These are phyloP conservation scores for Bathynomus jamesi DNA, from an alignment of 1,140 invertebrate genomes.

Conservation along the genomic window DNA sequence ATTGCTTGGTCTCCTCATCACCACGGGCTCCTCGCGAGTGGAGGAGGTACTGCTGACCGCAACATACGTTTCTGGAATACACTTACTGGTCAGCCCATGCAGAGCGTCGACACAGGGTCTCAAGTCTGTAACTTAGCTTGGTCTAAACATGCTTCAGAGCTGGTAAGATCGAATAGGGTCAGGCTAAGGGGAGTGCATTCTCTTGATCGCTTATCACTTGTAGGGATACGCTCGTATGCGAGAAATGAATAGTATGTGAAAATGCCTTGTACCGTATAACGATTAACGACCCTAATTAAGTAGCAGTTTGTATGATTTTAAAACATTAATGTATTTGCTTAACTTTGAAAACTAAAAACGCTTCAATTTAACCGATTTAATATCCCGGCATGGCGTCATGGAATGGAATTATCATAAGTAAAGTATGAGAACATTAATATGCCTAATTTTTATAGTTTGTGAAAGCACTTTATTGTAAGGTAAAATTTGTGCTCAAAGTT, in stretches of 20 bases:
- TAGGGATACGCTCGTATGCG: neutral
- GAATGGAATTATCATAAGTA: too few species aligned
- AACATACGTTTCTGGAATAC: constrained; percentile 99
- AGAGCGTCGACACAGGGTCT: constrained; percentile 97
- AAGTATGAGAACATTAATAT: too few species aligned
- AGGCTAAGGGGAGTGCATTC: neutral
- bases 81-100: constrained; percentile 96
- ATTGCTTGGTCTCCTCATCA: constrained; percentile 99
- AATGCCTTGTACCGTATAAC: too few species aligned
- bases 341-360: too few species aligned
- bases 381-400: too few species aligned
- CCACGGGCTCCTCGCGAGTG: constrained; percentile 92
- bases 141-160: constrained; percentile 96
- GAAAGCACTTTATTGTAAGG: too few species aligned
- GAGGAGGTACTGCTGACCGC: constrained; percentile 96
- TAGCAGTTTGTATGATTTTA: too few species aligned
- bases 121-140: constrained; percentile 98
- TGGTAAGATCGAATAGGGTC: constrained; percentile 54
- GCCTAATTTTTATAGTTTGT: too few species aligned
- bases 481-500: too few species aligned
- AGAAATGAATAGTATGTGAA: neutral
- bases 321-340: too few species aligned
- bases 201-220: neutral
- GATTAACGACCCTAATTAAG: too few species aligned
- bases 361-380: too few species aligned